Base-by-base conservation (phyloP, 2,888 invertebrate species). In the Pseudanteris insignis region DNA sequence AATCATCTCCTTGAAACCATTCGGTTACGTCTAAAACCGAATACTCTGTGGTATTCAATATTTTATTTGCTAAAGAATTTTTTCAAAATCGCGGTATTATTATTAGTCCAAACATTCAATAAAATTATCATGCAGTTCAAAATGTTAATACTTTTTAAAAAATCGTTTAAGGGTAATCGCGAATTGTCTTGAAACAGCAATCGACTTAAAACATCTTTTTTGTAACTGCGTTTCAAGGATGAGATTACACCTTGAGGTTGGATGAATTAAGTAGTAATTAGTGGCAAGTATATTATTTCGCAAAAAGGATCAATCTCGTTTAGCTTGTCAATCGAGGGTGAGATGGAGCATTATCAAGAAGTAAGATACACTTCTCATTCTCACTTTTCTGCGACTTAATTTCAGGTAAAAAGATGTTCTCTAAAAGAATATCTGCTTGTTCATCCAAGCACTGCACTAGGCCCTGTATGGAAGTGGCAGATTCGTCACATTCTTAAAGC, bases 261-360 rank as follows among this genome's bases (percentile, higher is more conserved):
- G 3, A 36, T 21, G 21, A 12, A 18, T 10, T 6, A 9, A 10
- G 36, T n/a, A 8, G 28, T 30, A 9, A 30, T 41, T 10, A 21
- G 41, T 11, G 41, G 41, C 7, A 41, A 25, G 13, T 25, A 37
- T 12, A 37, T 37, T 11, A 37, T 25, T n/a, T 24, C 13, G n/a
- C 37, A 37, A 25, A 24, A 24, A 12, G 26, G 26, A 26, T 26
- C 26, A n/a, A 26, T 9, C 9, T 5, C n/a, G 9, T 26, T 26
- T 9, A 26, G 9, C 6, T 6, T 9, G 9, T 26, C 26, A 2
- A 26, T 26, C 3, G 6, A 5, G 26, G 26, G 9, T 26, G 26
- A 26, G 26, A 26, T 26, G 47, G 36, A 2, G 47, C 47, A 24
- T 47, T 47, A 11, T 47, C 37, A n/a, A 47, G 21, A 7, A 44